A percentile compares a stretch with the other conserved stretches of the same genome.
These are phyloP conservation scores for Drepana arcuata DNA, from an alignment of 1,140 invertebrate species.

Conservation along the genomic window DNA sequence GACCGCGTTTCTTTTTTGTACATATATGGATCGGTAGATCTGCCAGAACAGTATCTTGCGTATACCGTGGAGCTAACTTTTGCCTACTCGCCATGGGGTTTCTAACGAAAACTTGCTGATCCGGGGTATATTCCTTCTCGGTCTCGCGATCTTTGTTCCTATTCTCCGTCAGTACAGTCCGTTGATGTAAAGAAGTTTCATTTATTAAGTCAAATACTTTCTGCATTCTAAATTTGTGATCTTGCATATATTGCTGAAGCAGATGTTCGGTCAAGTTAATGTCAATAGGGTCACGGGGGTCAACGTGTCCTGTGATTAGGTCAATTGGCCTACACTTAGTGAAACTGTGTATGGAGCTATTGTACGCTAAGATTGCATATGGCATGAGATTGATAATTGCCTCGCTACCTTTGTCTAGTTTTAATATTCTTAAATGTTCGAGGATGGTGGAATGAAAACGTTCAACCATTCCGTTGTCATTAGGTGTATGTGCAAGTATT, in stretches of 20 bases:
- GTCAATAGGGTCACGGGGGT: constrained; percentile 7
- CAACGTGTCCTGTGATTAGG: constrained; percentile 11
- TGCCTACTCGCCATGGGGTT: constrained; percentile 11
- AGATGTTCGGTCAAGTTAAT: constrained; percentile 6
- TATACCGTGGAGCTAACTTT: constrained; percentile 10
- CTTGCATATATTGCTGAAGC: constrained; percentile 4
- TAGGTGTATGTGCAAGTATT: too few relatives aligned
- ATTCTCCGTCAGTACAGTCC: constrained; percentile 7
- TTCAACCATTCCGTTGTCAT: too few relatives aligned
- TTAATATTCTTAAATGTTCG: constrained; percentile 14
- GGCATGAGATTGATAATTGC: constrained; percentile 10
- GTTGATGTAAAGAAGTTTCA: constrained; percentile 3
- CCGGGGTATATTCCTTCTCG: constrained; percentile 8
- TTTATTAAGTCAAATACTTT: constrained; percentile 9
- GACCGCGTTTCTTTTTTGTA: constrained; percentile 11
- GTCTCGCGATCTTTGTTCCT: constrained; percentile 9
- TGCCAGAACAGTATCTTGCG: constrained; percentile 10
- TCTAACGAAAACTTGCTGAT: constrained; percentile 14
- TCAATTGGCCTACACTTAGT: constrained; percentile 12
- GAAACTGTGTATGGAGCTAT: constrained; percentile 10
- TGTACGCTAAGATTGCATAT: constrained; percentile 15
- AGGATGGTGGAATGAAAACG: constrained; percentile 18
- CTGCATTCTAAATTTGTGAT: constrained; percentile 1
- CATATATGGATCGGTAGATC: constrained; percentile 18
- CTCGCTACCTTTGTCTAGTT: constrained; percentile 7